Percentiles rank a stretch among this genome's conserved stretches.
phyloP scores from a whole-genome alignment of 2,888 invertebrate species.

The Tetragonisca angustula region DNA sequence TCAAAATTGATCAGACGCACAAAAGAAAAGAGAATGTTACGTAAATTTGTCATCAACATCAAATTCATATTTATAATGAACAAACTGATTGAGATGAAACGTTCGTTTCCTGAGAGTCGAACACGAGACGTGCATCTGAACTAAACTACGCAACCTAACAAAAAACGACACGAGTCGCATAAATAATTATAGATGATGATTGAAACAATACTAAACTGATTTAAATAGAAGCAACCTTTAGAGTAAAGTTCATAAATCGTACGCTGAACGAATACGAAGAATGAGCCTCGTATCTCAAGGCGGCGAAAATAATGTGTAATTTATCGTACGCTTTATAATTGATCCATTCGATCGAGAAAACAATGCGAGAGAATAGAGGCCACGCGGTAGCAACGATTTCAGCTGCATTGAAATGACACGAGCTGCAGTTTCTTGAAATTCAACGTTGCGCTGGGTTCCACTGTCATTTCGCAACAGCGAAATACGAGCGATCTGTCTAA shows the following conservation, averaged over 20 bases:
- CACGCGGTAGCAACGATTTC: not conserved
- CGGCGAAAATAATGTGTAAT: not conserved
- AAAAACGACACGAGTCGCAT: not conserved
- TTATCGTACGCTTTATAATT: not conserved
- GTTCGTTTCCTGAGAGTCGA: too few species aligned
- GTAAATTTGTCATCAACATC: too few species aligned
- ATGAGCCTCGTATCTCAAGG: not conserved
- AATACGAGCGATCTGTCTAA: not conserved
- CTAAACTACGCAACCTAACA: too few species aligned
- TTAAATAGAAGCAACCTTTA: not conserved
- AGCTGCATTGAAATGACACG: not conserved
- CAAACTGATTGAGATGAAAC: too few species aligned
- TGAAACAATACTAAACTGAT: not conserved
- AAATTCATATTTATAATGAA: too few species aligned
- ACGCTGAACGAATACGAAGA: not conserved
- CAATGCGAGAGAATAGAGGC: not conserved
- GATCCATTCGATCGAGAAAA: not conserved
- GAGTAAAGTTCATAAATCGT: not conserved
- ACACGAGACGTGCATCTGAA: too few species aligned
- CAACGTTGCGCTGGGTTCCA: conserved; percentile 2
- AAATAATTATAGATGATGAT: not conserved
- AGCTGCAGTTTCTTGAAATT: conserved; percentile 5
- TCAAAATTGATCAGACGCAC: too few species aligned
- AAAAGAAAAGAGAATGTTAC: too few species aligned
- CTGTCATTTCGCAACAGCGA: conserved; percentile 6